Evolutionary conservation across 2,113 vertebrate species (phyloP).

Genomic region (Recurvirostra avosetta): DNA sequence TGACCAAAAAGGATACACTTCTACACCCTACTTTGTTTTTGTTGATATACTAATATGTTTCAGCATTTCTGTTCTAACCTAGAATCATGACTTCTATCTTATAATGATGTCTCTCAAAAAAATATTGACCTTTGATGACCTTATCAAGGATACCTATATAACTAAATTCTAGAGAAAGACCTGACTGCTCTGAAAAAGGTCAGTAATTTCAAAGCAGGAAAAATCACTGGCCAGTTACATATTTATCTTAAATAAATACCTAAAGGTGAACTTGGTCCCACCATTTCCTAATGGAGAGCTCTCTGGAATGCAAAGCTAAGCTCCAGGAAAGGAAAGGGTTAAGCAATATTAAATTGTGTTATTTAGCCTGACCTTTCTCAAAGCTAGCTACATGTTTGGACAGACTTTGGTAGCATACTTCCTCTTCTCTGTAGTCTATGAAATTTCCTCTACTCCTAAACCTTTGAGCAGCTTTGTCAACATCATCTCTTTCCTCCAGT

Average conservation of each 20-base stretch:
- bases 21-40: background rate
- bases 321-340: background rate
- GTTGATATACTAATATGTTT: background rate
- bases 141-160: background rate
- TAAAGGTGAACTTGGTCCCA: background rate
- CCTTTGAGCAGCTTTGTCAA: background rate
- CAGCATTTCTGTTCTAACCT: background rate
- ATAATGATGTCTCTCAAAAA: background rate
- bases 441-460: background rate
- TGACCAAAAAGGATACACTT: background rate
- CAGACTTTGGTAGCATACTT: background rate
- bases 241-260: background rate
- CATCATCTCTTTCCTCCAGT: background rate
- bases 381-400: background rate
- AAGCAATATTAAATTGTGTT: background rate
- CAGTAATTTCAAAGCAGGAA: background rate
- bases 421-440: background rate
- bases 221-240: background rate
- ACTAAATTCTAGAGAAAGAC: background rate
- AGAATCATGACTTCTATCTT: background rate
- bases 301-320: background rate
- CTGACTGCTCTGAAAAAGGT: background rate
- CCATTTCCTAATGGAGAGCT: background rate
- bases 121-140: background rate
- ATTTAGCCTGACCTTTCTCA: background rate